Base-by-base conservation (phyloP, 23 tunicate species). In the Diplosoma virens region DNA sequence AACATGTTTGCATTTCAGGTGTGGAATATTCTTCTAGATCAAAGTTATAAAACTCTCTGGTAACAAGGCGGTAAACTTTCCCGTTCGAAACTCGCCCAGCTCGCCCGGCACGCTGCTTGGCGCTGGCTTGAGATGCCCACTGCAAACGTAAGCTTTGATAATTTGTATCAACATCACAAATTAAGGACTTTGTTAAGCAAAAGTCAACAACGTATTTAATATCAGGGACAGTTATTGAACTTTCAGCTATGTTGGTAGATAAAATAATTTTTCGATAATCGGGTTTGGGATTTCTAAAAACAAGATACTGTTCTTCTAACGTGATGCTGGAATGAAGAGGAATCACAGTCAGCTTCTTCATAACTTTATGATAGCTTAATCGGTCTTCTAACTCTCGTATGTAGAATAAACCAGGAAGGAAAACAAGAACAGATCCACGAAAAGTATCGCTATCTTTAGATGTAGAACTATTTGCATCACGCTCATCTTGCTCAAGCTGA, bases 201-300 rank as follows among this genome's bases (percentile, higher is more conserved):
- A 94, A 94, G 37, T 94, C 99, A 26, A 94, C 58, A 32, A 94
- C 99, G 79, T 87, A 94, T 35, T 80, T 76, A 16, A 87, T 52
- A 78, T 94, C 99, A 14, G 95, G 95, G 16, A 94, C 94, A 25
- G 99, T 94, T 26, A 94, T 83, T 1, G 99, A 94, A 72, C 95
- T 87, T 54, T 94, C 99, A 18, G 95, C 95, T 34, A 94, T 94
- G 58, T 94, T 94, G n/a, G 99, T 94, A 1, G 95, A 78, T 35
- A 94, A 47, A 30, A 94, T 83, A 36, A 89, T 85, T 56, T 92
- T 92, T 47, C 97, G 79, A 50, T 80, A 55, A n/a, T 81, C 84
- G 25, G 52, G 61, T 60, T 76, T 81, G 26, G 92, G 84, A 14
- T 64, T 79, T 0, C 71, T 20, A 56, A 88, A 94, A 22, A 94